These are phyloP conservation scores for Hemaris fuciformis DNA, from an alignment of 2,888 invertebrate species.

Conservation along the genomic window DNA sequence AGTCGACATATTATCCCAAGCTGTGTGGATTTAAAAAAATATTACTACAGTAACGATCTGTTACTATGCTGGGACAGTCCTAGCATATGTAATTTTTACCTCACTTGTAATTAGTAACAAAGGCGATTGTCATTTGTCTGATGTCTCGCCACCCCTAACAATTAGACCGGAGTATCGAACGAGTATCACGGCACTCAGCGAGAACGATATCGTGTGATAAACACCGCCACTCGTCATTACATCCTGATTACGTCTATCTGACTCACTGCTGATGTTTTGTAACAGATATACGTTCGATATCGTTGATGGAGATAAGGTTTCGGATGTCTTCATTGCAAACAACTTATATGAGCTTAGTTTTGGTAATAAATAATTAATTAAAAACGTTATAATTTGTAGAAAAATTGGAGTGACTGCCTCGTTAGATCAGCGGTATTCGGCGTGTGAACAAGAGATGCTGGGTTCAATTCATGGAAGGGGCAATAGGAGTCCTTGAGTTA, in stretches of 20 bases:
- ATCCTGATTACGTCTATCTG: conserved; percentile 20
- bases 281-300: conserved; percentile 6
- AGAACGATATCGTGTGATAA: conserved; percentile 32
- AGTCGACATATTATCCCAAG: too few species aligned
- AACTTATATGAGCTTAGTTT: background rate
- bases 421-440: too few species aligned
- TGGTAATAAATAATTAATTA: too few species aligned
- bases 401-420: too few species aligned
- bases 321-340: background rate
- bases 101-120: background rate
- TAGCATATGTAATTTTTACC: too few species aligned
- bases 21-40: too few species aligned
- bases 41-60: too few species aligned
- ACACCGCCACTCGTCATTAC: conserved; percentile 34
- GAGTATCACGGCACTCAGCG: conserved; percentile 30
- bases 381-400: too few species aligned
- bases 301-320: background rate
- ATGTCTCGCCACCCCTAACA: conserved; percentile 24
- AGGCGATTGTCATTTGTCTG: background rate
- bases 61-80: too few species aligned
- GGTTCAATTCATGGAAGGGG: too few species aligned
- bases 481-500: too few species aligned
- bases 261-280: conserved; percentile 7
- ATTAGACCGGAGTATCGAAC: conserved; percentile 30
- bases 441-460: too few species aligned